Conservation (phyloP, 2,888 invertebrate species). For the Onchidella celtica region DNA sequence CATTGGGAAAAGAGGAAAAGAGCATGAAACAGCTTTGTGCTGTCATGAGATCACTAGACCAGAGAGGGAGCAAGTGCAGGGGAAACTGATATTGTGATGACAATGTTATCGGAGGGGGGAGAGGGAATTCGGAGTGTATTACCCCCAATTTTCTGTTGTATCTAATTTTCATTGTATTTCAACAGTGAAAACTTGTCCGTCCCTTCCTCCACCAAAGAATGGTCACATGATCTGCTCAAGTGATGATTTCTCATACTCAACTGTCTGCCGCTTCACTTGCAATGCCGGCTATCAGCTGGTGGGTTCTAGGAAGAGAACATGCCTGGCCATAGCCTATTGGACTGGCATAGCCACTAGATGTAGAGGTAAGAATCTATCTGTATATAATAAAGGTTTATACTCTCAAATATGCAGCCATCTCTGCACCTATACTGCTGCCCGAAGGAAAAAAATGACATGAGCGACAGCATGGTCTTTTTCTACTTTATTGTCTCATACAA, state of each 20-base stretch:
- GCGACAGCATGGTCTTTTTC: too few species aligned
- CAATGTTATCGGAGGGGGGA: too few species aligned
- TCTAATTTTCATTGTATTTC: not conserved
- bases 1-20: too few species aligned
- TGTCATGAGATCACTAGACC: too few species aligned
- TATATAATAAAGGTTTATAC: not conserved
- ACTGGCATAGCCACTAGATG: conserved; percentile 86
- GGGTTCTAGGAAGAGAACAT: conserved; percentile 85
- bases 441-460: too few species aligned
- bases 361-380: conserved; percentile 82
- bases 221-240: conserved; percentile 82
- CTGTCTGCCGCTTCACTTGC: conserved; percentile 85
- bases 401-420: not conserved
- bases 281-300: conserved; percentile 84
- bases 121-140: too few species aligned
- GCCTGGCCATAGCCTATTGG: conserved; percentile 86
- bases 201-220: conserved; percentile 82
- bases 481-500: too few species aligned
- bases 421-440: too few species aligned
- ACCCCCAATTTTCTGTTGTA: too few species aligned
- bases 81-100: too few species aligned
- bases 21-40: too few species aligned
- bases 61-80: too few species aligned
- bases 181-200: conserved; percentile 85
- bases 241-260: conserved; percentile 83